Evolutionary conservation across 2,113 vertebrate species (phyloP).

Genomic region (Myrmecobius fasciatus): DNA sequence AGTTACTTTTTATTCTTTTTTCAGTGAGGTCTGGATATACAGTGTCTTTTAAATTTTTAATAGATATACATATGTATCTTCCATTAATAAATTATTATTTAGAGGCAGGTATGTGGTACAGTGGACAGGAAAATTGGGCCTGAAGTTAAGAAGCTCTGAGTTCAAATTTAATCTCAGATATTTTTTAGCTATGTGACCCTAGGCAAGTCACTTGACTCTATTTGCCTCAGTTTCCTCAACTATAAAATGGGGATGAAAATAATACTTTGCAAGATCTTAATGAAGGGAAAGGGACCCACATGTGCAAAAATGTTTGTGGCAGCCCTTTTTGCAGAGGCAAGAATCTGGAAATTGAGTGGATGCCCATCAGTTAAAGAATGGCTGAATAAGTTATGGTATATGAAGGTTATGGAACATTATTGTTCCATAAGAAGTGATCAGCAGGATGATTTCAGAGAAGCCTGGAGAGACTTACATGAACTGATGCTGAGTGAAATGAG

Average conservation of each 20-base stretch:
- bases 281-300: no score
- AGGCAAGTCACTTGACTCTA: not conserved
- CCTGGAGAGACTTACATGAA: no score
- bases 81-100: not conserved
- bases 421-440: no score
- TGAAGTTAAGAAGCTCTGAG: conserved; percentile 8
- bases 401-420: no score
- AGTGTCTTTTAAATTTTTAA: not conserved
- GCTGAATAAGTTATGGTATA: no score
- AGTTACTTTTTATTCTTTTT: conserved; percentile 11
- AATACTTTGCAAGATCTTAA: not conserved
- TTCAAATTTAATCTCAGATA: not conserved
- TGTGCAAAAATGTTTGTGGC: no score
- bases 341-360: no score
- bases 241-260: not conserved
- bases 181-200: not conserved
- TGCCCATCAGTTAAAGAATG: no score
- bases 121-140: conserved; percentile 8
- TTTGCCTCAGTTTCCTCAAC: not conserved
- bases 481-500: no score
- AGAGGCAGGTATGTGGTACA: not conserved
- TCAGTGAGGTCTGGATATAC: not conserved
- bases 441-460: no score
- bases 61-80: not conserved
- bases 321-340: no score